Evolutionary conservation across 2,888 invertebrate species (phyloP), one percentile per base, ranked within the genome.

Genomic region (Agrochola litura): DNA sequence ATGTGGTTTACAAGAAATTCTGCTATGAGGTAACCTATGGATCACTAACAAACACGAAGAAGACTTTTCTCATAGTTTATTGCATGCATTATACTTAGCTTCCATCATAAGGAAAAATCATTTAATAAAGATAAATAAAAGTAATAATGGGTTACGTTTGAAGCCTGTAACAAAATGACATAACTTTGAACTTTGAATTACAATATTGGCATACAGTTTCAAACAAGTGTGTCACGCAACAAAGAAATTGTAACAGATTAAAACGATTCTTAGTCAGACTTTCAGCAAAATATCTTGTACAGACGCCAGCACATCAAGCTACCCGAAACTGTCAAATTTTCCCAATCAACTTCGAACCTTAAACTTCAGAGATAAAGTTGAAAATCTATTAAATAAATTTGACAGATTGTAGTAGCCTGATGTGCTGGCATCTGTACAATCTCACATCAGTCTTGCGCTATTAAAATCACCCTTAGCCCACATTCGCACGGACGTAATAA

Each of bases 151-250:
- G 60, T 77, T 22, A 61, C 43, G 25, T 69, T 46, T 54, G 9
- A 25, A 68, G 10, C 43, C 46, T 46, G 60, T 37, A 54, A 54
- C 25, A 12, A 5, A 16, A 1, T 77, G 25, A 68, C 37, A 54
- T 63, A 79, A 77, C 46, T 25, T 12, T 71, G 61, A 70, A 41
- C 71, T 70, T 63, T 70, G 77, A 63, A 70, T 71, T 68, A n/a
- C 16, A 25, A 37, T 63, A 70, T 54, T 54, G 16, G 10, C 16
- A 9, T 16, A 60, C 2, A 43, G 6, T 66, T 41, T 19, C 3
- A 43, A 52, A 22, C 10, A 25, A 25, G 41, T 10, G 22, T 6
- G 22, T 16, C 25, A 16, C 9, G 30, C 46, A 56, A 22, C 25
- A 16, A n/a, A 66, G 10, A 46, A 66, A 3, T 52, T 8, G 19